phyloP scores from a whole-genome alignment of 2,797 vertebrate species.

The Phalanger gymnotis region DNA sequence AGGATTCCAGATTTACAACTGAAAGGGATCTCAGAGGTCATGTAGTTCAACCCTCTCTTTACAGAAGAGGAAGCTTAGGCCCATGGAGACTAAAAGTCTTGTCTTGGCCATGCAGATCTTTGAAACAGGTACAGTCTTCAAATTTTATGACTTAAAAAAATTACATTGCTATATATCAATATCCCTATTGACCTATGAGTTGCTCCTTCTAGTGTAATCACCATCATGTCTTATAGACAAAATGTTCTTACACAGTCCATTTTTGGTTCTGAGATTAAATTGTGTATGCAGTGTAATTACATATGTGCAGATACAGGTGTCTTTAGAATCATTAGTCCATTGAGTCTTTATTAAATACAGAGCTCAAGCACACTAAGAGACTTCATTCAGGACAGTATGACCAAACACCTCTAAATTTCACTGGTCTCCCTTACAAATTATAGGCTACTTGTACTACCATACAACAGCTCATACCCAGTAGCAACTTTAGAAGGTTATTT shows the following conservation, averaged over 20 bases:
- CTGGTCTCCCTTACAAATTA: not conserved
- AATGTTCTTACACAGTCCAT: not conserved
- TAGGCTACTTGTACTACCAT: not conserved
- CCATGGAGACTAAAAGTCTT: not conserved
- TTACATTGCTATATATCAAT: not conserved
- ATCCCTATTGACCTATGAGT: not conserved
- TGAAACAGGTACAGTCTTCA: not conserved
- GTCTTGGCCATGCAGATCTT: not conserved
- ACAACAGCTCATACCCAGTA: not conserved
- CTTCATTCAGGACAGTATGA: not conserved
- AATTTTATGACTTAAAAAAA: not conserved
- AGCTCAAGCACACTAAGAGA: not conserved
- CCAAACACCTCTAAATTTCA: not conserved
- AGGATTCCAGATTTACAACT: not conserved
- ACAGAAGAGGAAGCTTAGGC: not conserved
- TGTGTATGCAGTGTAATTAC: not conserved
- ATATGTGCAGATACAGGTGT: not conserved
- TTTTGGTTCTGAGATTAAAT: not conserved
- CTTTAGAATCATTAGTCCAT: not conserved
- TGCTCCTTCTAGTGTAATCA: not conserved
- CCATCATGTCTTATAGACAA: not conserved
- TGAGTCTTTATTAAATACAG: not conserved
- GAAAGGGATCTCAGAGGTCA: not conserved
- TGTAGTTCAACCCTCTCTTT: not conserved
- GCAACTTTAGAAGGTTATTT: not conserved